A percentile compares a stretch with the other conserved stretches of the same genome.
These are phyloP conservation scores for Bettongia penicillata DNA, from an alignment of 2,113 vertebrate genomes.

Conservation along the genomic window DNA sequence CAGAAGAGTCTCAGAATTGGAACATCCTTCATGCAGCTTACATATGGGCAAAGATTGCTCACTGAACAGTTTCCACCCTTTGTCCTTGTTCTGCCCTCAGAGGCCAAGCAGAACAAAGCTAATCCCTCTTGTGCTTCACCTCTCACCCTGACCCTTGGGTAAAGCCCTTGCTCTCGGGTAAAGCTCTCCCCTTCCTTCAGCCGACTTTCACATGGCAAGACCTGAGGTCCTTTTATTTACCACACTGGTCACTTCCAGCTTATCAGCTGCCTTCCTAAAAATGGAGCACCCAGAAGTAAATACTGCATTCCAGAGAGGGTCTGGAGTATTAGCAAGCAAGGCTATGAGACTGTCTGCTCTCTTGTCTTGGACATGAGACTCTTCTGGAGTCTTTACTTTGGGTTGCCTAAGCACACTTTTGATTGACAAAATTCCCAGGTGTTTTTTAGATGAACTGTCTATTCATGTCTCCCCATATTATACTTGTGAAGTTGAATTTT, in stretches of 20 bases:
- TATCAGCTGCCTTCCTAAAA: neutral
- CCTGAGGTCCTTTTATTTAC: neutral
- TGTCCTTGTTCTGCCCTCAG: neutral
- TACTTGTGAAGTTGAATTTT: neutral
- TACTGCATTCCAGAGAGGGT: neutral
- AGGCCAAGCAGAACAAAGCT: neutral
- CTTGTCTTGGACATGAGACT: neutral
- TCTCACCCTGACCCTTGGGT: too few species aligned
- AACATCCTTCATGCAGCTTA: too few species aligned
- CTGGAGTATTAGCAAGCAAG: too few species aligned
- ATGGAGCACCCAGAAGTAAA: neutral
- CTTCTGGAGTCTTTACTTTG: neutral
- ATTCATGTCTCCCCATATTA: neutral
- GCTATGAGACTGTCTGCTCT: too few species aligned
- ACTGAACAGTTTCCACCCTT: neutral
- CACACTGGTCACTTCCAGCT: neutral
- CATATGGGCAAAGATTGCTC: neutral
- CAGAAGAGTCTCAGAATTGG: too few species aligned
- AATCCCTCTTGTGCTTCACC: neutral
- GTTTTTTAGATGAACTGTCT: neutral
- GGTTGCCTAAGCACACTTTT: neutral
- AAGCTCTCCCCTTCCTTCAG: neutral
- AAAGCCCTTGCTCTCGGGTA: too few species aligned
- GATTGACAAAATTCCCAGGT: neutral
- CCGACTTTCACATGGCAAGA: neutral